phyloP scores from a whole-genome alignment of 2,113 vertebrate genomes.

The Passer montanus region DNA sequence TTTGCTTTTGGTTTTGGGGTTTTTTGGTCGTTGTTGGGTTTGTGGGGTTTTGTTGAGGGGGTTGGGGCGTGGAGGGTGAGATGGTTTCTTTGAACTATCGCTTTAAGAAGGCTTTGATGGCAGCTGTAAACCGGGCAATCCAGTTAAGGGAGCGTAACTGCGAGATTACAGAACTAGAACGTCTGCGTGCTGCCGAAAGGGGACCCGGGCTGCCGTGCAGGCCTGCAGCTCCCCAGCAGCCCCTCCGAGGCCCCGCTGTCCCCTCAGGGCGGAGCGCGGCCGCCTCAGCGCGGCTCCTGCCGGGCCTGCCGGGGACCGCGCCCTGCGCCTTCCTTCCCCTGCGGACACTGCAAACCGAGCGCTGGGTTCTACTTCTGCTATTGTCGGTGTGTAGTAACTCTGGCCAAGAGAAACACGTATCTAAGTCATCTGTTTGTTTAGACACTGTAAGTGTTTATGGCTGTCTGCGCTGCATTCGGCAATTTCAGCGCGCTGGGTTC shows the following conservation, averaged over 20 bases:
- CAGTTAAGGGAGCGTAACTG: not conserved
- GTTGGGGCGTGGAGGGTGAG: accelerated
- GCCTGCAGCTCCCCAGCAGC: not conserved
- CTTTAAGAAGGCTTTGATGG: not conserved
- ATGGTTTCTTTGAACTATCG: not conserved
- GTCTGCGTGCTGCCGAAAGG: not conserved
- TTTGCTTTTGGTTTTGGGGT: not conserved
- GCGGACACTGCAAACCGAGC: not conserved
- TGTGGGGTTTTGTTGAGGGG: not conserved
- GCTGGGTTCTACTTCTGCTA: not conserved
- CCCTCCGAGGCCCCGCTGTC: not conserved
- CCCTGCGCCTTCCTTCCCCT: not conserved
- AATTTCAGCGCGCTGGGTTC: not conserved
- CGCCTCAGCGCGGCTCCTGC: too few species aligned
- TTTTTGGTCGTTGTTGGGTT: not conserved
- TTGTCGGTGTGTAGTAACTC: not conserved
- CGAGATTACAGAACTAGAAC: not conserved
- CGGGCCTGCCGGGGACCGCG: not conserved
- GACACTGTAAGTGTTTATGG: accelerated
- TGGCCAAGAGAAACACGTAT: not conserved
- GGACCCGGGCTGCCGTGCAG: not conserved
- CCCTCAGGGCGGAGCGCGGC: too few species aligned
- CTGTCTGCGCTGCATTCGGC: not conserved
- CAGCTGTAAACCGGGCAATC: not conserved
- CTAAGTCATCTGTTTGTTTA: not conserved